A percentile compares a stretch with the other conserved stretches of the same genome.
Conservation (phyloP, 2,888 invertebrate species). For the Xylocampa areola region DNA sequence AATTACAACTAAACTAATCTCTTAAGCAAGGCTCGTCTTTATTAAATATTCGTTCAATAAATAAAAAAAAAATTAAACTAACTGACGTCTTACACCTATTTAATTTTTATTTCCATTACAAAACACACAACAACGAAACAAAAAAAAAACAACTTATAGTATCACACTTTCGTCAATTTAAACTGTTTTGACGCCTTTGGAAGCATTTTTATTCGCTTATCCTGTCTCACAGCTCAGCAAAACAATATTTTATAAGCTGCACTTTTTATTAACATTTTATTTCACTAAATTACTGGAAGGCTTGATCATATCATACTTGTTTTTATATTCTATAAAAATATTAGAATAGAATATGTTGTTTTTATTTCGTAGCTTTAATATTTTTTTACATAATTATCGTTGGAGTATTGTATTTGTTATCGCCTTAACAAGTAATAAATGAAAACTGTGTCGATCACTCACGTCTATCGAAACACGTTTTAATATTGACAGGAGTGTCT, state of each 20-base stretch:
- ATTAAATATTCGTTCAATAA: slow-evolving; percentile 87
- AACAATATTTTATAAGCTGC: slow-evolving; percentile 82
- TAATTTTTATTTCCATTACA: slow-evolving; percentile 78
- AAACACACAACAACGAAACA: slow-evolving; percentile 89
- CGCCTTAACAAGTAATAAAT: slow-evolving; percentile 75
- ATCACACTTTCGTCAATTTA: slow-evolving; percentile 87
- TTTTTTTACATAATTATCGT: slow-evolving; percentile 82
- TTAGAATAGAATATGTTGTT: slow-evolving; percentile 84
- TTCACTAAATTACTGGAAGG: slow-evolving; percentile 90
- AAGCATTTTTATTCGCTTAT: slow-evolving; percentile 80
- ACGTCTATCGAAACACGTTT: slow-evolving; percentile 42
- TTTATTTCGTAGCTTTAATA: slow-evolving; percentile 78
- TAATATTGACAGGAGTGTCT: slow-evolving; percentile 63
- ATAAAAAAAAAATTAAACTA: slow-evolving; percentile 81
- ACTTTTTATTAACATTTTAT: slow-evolving; percentile 72
- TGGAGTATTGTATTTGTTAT: slow-evolving; percentile 83
- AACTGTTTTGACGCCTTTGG: slow-evolving; percentile 80
- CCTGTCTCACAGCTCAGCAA: slow-evolving; percentile 86
- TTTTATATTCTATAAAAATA: slow-evolving; percentile 89
- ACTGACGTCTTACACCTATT: slow-evolving; percentile 79
- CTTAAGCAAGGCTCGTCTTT: slow-evolving; percentile 90
- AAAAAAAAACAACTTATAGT: slow-evolving; percentile 85
- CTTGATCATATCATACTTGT: slow-evolving; percentile 87
- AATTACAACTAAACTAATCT: slow-evolving; percentile 85
- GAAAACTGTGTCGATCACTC: slow-evolving; percentile 65